A percentile compares a stretch with the other conserved stretches of the same genome.
These are phyloP conservation scores for Gymnobelideus leadbeateri DNA, from an alignment of 2,113 vertebrate species.

Conservation along the genomic window DNA sequence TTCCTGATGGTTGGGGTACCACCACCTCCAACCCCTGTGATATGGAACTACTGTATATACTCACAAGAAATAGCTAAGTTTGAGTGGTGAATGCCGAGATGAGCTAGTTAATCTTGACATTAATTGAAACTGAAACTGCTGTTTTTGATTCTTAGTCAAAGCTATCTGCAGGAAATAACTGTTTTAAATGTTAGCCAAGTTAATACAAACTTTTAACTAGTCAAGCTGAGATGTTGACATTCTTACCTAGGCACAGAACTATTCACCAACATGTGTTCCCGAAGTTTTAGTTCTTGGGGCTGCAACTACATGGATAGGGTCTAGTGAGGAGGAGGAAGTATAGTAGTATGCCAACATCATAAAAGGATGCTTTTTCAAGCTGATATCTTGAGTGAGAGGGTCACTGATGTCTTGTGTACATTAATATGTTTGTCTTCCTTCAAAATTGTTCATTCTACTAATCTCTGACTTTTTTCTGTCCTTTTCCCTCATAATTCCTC, in stretches of 20 bases:
- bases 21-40: neutral
- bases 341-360: neutral
- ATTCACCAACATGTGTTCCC: neutral
- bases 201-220: neutral
- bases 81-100: neutral
- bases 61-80: neutral
- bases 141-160: neutral
- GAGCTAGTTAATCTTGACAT: neutral
- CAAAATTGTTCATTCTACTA: neutral
- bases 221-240: neutral
- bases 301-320: neutral
- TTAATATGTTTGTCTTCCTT: neutral
- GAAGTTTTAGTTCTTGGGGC: neutral
- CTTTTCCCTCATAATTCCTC: neutral
- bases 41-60: neutral
- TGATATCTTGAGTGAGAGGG: neutral
- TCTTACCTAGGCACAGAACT: neutral
- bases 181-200: neutral
- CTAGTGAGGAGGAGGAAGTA: neutral
- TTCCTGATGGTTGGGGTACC: neutral
- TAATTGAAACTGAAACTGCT: neutral
- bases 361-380: neutral
- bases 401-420: neutral
- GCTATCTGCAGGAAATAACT: neutral
- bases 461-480: neutral